A percentile compares a stretch with the other conserved stretches of the same genome.
Conservation (phyloP, 2,888 invertebrate genomes). For the Apamea crenata region DNA sequence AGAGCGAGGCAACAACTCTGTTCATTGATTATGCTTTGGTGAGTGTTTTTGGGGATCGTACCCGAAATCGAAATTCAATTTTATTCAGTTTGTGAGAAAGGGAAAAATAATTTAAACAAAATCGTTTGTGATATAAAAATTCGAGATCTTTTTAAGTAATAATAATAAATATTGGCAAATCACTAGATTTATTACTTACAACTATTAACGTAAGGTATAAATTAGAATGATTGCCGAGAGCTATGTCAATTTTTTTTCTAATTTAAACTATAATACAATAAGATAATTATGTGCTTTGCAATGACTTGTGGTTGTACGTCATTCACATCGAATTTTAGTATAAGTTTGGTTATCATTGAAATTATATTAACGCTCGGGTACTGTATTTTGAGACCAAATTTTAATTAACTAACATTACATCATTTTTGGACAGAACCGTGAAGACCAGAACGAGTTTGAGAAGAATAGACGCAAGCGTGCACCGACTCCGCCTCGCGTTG, state of each 20-base stretch:
- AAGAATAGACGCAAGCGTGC: slow-evolving; percentile 93
- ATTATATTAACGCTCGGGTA: background rate
- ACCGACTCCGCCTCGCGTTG: slow-evolving; percentile 95
- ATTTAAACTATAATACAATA: background rate
- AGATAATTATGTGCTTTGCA: background rate
- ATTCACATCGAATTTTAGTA: background rate
- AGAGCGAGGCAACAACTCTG: slow-evolving; percentile 93
- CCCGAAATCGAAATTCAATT: fast-evolving
- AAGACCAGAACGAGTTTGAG: slow-evolving; percentile 98
- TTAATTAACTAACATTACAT: background rate
- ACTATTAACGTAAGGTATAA: background rate
- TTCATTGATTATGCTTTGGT: slow-evolving; percentile 96
- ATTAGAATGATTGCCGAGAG: background rate
- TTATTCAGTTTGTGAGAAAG: background rate
- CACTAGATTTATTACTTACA: background rate
- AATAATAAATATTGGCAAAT: background rate
- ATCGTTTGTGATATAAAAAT: background rate
- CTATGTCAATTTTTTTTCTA: background rate
- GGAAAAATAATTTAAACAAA: background rate
- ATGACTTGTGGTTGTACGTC: background rate
- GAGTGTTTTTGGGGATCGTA: background rate
- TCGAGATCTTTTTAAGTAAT: background rate
- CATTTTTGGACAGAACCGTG: slow-evolving; percentile 92
- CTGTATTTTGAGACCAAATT: background rate
- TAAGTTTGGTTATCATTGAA: background rate